phyloP scores from a whole-genome alignment of 1,140 invertebrate genomes.

The Grapholita molesta region DNA sequence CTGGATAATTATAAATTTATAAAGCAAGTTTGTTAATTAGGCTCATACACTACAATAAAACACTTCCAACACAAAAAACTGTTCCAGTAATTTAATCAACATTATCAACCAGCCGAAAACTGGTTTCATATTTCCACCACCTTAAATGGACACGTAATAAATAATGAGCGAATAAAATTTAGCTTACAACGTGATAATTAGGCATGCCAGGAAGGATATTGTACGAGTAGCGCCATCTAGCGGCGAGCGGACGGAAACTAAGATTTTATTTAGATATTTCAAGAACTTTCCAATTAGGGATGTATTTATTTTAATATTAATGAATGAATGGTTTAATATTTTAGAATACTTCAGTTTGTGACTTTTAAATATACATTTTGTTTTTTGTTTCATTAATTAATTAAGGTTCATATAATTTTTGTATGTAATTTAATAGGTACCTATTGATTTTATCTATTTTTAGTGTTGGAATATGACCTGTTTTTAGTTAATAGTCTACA shows the following conservation, averaged over 20 bases:
- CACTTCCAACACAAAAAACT: not conserved
- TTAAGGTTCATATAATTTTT: too few relatives aligned
- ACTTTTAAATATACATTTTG: too few relatives aligned
- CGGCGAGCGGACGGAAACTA: constrained; percentile 33
- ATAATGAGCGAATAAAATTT: constrained; percentile 8
- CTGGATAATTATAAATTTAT: not conserved
- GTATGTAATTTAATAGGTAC: too few relatives aligned
- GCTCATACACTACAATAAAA: not conserved
- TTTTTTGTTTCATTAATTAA: too few relatives aligned
- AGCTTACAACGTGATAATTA: not conserved
- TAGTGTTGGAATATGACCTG: too few relatives aligned
- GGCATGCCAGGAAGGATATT: not conserved
- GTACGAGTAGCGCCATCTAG: constrained; percentile 40
- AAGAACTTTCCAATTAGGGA: too few relatives aligned
- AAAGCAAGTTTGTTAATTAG: not conserved
- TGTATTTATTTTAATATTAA: too few relatives aligned
- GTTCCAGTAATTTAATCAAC: constrained; percentile 4
- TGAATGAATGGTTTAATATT: too few relatives aligned
- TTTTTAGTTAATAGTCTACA: too few relatives aligned
- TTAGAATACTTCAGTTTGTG: too few relatives aligned
- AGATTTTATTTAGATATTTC: too few relatives aligned
- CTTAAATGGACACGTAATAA: not conserved
- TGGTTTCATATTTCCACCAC: not conserved
- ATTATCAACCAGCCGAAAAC: not conserved
- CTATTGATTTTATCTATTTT: too few relatives aligned